phyloP scores from a whole-genome alignment of 2,888 invertebrate species.

The Cheilosia vulpina region DNA sequence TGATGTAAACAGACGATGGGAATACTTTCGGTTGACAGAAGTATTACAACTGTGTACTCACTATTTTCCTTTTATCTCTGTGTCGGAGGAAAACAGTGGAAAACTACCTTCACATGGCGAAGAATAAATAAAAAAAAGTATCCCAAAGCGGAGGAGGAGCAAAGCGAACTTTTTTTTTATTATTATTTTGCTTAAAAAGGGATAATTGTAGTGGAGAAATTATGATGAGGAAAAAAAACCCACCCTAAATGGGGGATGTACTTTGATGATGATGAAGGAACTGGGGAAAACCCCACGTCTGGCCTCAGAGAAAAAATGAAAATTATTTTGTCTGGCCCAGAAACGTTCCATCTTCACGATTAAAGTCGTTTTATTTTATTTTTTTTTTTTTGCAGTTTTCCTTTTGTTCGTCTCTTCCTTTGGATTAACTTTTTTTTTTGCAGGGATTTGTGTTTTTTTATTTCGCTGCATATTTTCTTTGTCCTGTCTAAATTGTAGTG shows the following conservation, averaged over 20 bases:
- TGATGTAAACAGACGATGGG: slow-evolving; percentile 61
- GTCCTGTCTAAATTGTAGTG: slow-evolving; percentile 74
- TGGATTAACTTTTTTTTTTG: slow-evolving; percentile 57
- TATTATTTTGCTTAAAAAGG: slow-evolving; percentile 4
- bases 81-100: slow-evolving; percentile 51
- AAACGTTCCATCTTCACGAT: slow-evolving; percentile 75
- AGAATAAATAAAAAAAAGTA: background rate
- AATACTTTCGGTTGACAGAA: slow-evolving; percentile 61
- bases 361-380: slow-evolving; percentile 45
- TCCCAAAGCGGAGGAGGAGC: slow-evolving; percentile 15
- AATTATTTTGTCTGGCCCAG: slow-evolving; percentile 75
- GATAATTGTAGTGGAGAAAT: slow-evolving; percentile 60
- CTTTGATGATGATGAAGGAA: slow-evolving; percentile 72
- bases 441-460: slow-evolving; percentile 16
- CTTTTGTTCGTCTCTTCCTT: slow-evolving; percentile 39
- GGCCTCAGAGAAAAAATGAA: slow-evolving; percentile 64
- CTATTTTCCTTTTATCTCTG: slow-evolving; percentile 42
- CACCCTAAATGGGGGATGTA: slow-evolving; percentile 53
- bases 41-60: slow-evolving; percentile 57
- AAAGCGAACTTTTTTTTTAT: slow-evolving; percentile 10
- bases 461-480: slow-evolving; percentile 54
- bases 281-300: slow-evolving; percentile 73
- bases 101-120: slow-evolving; percentile 39
- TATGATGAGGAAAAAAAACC: slow-evolving; percentile 42
- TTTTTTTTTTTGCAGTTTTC: slow-evolving; percentile 12